Evolutionary conservation across 1,140 invertebrate genomes (phyloP), one percentile per base, ranked within the genome.

Genomic region (Achatina immaculata): DNA sequence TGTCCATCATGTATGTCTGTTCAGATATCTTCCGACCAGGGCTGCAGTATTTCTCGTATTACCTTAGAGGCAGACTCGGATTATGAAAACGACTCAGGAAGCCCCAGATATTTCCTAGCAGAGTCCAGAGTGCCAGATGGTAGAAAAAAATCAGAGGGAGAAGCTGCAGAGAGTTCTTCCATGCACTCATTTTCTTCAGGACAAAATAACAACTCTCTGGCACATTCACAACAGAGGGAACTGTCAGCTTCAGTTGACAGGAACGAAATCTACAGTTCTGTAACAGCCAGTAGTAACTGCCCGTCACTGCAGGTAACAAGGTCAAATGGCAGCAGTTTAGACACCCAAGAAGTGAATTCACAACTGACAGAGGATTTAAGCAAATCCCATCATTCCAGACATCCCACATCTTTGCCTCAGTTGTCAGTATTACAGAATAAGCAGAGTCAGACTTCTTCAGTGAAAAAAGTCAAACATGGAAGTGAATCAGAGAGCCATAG

Each of bases 1-100:
- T 80, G 78, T 36, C 78, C 78, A 2, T 65, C 78, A 36, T 80
- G 78, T 58, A n/a, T 80, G 55, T 68, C 78, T 55, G 16, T 48
- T 24, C 71, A 73, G 43, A n/a, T 0, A 31, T 2, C 7, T 16
- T 43, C 71, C 11, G 68, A 69, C 1, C 36, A 16, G 14, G n/a
- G 36, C 21, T 42, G 24, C 31, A 62, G 21, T 62, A n/a, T 16
- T 28, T 31, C 16, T 34, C 31, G n/a, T 62, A 6, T 62, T 1
- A 62, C n/a, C 28, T 31, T 28, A 62, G 6, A 31, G 28, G 6
- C 58, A 31, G n/a, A 62, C 0, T 62, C n/a, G 9, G 28, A 62
- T 4, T 4, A 62, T 28, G 48, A 55, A 62, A n/a, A 55, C 51
- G 24, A n/a, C 21, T 62, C 58, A 1, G 58, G 28, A 31, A 4